These are phyloP conservation scores for Stictonetta naevosa DNA, from an alignment of 2,113 vertebrate genomes.

Conservation along the genomic window DNA sequence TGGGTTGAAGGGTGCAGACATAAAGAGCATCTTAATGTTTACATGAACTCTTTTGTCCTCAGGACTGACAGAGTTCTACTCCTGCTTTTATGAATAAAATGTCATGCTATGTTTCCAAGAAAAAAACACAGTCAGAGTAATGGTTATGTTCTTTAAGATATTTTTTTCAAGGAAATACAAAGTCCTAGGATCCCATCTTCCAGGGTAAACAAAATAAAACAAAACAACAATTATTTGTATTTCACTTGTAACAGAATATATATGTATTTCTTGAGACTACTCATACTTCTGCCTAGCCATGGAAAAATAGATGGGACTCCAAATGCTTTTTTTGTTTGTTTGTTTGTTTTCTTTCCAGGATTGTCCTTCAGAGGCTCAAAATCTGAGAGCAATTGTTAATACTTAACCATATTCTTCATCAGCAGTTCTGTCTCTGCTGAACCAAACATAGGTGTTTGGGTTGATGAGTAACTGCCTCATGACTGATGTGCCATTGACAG, in stretches of 20 bases:
- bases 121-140: not conserved
- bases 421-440: conserved; percentile 11
- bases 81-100: not conserved
- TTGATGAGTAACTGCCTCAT: not conserved
- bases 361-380: not conserved
- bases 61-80: not conserved
- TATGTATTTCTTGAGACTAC: not conserved
- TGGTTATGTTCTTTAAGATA: not conserved
- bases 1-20: not conserved
- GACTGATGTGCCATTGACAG: not conserved
- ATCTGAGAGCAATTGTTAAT: not conserved
- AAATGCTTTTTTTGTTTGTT: not conserved
- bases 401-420: conserved; percentile 1
- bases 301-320: not conserved
- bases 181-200: not conserved
- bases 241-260: not conserved
- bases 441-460: not conserved
- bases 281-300: not conserved
- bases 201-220: not conserved
- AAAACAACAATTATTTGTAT: not conserved
- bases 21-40: not conserved
- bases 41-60: not conserved
- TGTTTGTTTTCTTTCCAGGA: not conserved
- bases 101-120: not conserved
- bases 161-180: not conserved